These are phyloP conservation scores for Brachionus sp. DNA, from an alignment of 1,140 invertebrate genomes.

Conservation along the genomic window DNA sequence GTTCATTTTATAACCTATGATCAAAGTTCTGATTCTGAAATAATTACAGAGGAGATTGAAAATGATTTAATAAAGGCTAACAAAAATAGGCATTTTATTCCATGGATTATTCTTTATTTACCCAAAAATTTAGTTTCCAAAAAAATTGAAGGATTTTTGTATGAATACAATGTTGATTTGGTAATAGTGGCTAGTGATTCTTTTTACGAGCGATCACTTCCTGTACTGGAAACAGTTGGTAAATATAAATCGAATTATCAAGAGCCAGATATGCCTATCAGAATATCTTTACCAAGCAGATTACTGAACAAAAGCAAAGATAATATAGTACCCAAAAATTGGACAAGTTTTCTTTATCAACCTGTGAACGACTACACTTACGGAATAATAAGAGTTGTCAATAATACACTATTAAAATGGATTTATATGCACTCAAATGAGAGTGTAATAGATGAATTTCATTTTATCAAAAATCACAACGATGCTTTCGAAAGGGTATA, in stretches of 20 bases:
- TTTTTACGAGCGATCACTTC: neutral
- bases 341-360: neutral
- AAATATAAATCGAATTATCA: neutral
- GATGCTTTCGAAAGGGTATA: neutral
- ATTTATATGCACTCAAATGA: conserved; percentile 29
- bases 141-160: neutral
- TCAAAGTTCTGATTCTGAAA: neutral
- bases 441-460: conserved; percentile 18
- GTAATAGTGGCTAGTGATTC: neutral
- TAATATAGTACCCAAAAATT: neutral
- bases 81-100: neutral
- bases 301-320: neutral
- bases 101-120: conserved; percentile 15
- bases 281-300: neutral
- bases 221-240: neutral
- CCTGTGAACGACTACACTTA: neutral
- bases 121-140: neutral
- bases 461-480: conserved; percentile 1
- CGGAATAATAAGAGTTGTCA: neutral
- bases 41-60: neutral
- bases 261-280: neutral
- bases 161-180: conserved; percentile 30
- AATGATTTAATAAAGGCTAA: conserved; percentile 10
- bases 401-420: neutral
- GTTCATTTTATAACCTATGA: conserved; percentile 1